Conservation (phyloP, 2,888 invertebrate species). For the Phyto melanocephala region DNA sequence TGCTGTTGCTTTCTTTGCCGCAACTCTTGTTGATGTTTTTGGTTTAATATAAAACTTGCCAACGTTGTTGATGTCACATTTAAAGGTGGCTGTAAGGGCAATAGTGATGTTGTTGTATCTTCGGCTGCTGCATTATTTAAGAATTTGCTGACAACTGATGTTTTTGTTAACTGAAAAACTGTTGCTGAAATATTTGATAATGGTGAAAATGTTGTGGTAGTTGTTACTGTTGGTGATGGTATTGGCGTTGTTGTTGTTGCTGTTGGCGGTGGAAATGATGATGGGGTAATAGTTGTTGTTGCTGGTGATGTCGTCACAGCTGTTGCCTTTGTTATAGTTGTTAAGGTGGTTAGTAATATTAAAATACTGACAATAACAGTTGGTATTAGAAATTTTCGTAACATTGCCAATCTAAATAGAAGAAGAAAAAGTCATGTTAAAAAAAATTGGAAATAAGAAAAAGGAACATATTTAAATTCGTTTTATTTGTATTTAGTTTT, state of each 20-base stretch:
- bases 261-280: conserved; percentile 36
- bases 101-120: conserved; percentile 66
- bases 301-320: conserved; percentile 45
- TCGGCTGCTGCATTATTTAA: conserved; percentile 57
- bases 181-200: conserved; percentile 57
- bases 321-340: conserved; percentile 55
- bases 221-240: conserved; percentile 64
- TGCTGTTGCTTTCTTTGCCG: conserved; percentile 43
- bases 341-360: conserved; percentile 68
- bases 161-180: conserved; percentile 44
- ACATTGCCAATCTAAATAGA: conserved; percentile 71
- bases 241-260: conserved; percentile 17
- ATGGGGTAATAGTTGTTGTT: conserved; percentile 51
- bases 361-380: conserved; percentile 71
- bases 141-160: conserved; percentile 47
- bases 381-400: conserved; percentile 70
- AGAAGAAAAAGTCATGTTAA: conserved; percentile 48
- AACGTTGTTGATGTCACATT: conserved; percentile 72
- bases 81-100: conserved; percentile 70
- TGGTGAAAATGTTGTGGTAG: conserved; percentile 63
- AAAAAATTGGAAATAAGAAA: too few species aligned
- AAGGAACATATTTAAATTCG: too few species aligned
- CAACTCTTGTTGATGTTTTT: conserved; percentile 54
- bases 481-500: too few species aligned
- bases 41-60: conserved; percentile 65